phyloP scores from a whole-genome alignment of 1,140 invertebrate species.

The Drosophila ohnishii region DNA sequence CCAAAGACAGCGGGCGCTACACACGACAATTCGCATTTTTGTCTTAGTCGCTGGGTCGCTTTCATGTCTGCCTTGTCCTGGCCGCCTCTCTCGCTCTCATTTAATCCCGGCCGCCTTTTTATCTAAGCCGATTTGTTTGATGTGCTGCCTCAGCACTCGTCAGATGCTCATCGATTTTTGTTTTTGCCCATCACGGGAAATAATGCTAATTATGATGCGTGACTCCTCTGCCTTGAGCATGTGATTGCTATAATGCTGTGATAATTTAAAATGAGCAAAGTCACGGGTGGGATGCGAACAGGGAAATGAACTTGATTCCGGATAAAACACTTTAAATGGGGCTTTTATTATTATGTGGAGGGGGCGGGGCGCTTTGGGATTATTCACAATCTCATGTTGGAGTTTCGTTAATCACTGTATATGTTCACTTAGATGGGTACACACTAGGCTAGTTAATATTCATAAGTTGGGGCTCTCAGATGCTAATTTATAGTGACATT shows the following conservation, averaged over 20 bases:
- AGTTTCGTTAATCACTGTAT: slow-evolving; percentile 23
- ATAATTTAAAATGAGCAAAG: slow-evolving; percentile 24
- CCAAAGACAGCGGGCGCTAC: slow-evolving; percentile 12
- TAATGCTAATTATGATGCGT: slow-evolving; percentile 66
- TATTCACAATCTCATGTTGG: slow-evolving; percentile 38
- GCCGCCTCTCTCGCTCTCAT: slow-evolving; percentile 35
- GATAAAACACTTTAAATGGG: slow-evolving; percentile 4
- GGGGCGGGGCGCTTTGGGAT: slow-evolving; percentile 1
- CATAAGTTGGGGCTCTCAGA: slow-evolving; percentile 22
- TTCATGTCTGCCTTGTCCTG: slow-evolving; percentile 28
- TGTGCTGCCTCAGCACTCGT: slow-evolving; percentile 43
- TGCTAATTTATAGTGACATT: slow-evolving; percentile 35
- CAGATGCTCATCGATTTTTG: slow-evolving; percentile 36
- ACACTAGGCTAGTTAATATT: slow-evolving; percentile 50
- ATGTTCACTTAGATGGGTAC: slow-evolving; percentile 56
- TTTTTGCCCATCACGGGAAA: slow-evolving; percentile 42
- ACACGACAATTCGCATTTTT: slow-evolving; percentile 1
- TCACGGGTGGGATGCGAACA: not conserved
- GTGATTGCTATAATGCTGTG: slow-evolving; percentile 31
- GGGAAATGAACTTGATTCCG: slow-evolving; percentile 4
- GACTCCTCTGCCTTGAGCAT: slow-evolving; percentile 35
- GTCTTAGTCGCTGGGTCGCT: slow-evolving; percentile 10
- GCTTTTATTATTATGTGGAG: not conserved
- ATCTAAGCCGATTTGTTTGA: slow-evolving; percentile 73
- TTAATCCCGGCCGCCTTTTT: slow-evolving; percentile 58